Conservation (phyloP, 35 echinoderm and acorn worm species). For the Ptychodera flava region DNA sequence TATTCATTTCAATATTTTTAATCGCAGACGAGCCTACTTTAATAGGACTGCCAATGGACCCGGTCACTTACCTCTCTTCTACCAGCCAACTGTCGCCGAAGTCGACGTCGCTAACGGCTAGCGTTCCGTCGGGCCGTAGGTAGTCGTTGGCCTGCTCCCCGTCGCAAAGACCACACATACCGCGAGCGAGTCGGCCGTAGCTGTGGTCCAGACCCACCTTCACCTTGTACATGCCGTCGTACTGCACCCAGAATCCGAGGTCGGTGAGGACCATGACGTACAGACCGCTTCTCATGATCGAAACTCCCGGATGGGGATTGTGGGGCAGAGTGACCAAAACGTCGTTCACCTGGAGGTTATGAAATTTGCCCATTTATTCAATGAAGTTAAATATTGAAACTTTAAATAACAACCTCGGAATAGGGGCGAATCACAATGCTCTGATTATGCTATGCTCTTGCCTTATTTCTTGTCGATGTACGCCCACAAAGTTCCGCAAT, state of each 20-base stretch:
- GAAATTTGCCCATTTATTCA: too few species aligned
- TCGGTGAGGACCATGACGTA: not conserved
- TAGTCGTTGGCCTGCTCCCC: not conserved
- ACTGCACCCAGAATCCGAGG: not conserved
- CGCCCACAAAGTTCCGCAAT: too few species aligned
- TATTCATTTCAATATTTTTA: too few species aligned
- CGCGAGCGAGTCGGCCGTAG: not conserved
- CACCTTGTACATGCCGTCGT: not conserved
- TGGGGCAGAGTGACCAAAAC: not conserved
- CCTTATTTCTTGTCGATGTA: too few species aligned
- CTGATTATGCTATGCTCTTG: too few species aligned
- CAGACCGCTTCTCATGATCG: not conserved
- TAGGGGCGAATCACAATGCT: too few species aligned
- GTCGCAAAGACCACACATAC: not conserved
- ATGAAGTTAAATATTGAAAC: too few species aligned
- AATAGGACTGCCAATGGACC: too few species aligned
- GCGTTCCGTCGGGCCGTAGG: not conserved
- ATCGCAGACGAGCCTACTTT: too few species aligned
- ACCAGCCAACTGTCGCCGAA: not conserved
- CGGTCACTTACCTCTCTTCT: not conserved
- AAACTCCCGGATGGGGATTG: not conserved
- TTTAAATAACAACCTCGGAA: too few species aligned
- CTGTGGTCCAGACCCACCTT: not conserved
- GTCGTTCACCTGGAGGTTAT: not conserved
- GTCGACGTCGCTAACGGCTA: not conserved